Conservation (phyloP, 2,888 invertebrate genomes). For the Drosophila glabriapex region DNA sequence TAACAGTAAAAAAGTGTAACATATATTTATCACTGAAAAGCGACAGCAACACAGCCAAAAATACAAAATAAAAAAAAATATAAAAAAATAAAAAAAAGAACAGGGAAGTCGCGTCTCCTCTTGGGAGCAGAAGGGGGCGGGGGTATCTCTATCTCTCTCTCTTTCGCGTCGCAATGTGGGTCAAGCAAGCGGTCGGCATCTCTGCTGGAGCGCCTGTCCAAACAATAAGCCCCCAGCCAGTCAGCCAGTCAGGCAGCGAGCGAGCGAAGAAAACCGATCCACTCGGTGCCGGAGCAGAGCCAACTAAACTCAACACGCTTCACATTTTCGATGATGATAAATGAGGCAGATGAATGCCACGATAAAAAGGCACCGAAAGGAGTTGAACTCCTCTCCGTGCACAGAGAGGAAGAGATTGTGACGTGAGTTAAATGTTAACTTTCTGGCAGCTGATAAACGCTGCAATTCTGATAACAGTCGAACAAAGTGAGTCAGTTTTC, state of each 20-base stretch:
- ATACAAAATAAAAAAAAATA: conserved; percentile 14
- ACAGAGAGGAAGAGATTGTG: conserved; percentile 24
- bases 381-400: conserved; percentile 20
- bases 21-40: conserved; percentile 79
- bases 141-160: conserved; percentile 11
- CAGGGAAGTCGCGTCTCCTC: conserved; percentile 51
- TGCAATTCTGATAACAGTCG: conserved; percentile 35
- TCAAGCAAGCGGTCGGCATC: conserved; percentile 55
- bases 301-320: conserved; percentile 74
- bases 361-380: conserved; percentile 71
- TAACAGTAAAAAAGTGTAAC: conserved; percentile 80
- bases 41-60: conserved; percentile 57
- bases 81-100: conserved; percentile 9
- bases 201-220: conserved; percentile 61
- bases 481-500: conserved; percentile 7
- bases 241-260: not conserved
- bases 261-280: conserved; percentile 17
- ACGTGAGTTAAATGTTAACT: conserved; percentile 48
- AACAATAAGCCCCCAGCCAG: conserved; percentile 57
- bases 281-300: conserved; percentile 24
- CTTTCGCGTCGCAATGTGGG: conserved; percentile 43
- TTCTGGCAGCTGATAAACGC: conserved; percentile 49
- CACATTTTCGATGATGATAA: conserved; percentile 79
- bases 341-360: conserved; percentile 75
- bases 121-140: not conserved